Conservation (phyloP, 2,113 vertebrate genomes). For the Alethe castanea region DNA sequence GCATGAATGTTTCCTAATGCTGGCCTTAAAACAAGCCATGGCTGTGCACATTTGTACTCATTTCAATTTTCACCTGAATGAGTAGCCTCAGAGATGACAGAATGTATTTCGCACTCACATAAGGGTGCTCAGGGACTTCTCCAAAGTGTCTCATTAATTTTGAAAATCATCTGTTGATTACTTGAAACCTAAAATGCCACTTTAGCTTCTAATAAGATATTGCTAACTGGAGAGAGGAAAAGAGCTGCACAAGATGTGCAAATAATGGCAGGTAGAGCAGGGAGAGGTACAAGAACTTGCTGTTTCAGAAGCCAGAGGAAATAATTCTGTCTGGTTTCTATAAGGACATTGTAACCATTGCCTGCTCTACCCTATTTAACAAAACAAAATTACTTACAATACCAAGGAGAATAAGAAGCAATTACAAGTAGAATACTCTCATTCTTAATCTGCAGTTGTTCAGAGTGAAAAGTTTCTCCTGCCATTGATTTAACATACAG, state of each 20-base stretch:
- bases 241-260: neutral
- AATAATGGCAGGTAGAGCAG: neutral
- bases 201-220: neutral
- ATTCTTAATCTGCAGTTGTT: conserved; percentile 31
- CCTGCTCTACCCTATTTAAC: neutral
- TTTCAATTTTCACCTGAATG: neutral
- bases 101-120: fast-evolving
- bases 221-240: neutral
- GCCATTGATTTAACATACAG: neutral
- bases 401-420: conserved; percentile 79
- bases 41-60: neutral
- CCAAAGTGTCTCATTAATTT: neutral
- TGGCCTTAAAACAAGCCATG: neutral
- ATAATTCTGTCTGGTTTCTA: neutral
- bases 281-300: neutral
- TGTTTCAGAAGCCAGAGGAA: neutral
- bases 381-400: neutral
- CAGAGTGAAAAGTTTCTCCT: neutral
- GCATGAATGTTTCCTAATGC: neutral
- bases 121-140: conserved; percentile 73
- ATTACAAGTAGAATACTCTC: conserved; percentile 79
- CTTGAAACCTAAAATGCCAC: neutral
- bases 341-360: neutral
- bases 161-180: neutral
- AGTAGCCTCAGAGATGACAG: neutral